These are phyloP conservation scores for Philypnodon macrostomus DNA, from an alignment of 2,797 vertebrate species.

Conservation along the genomic window DNA sequence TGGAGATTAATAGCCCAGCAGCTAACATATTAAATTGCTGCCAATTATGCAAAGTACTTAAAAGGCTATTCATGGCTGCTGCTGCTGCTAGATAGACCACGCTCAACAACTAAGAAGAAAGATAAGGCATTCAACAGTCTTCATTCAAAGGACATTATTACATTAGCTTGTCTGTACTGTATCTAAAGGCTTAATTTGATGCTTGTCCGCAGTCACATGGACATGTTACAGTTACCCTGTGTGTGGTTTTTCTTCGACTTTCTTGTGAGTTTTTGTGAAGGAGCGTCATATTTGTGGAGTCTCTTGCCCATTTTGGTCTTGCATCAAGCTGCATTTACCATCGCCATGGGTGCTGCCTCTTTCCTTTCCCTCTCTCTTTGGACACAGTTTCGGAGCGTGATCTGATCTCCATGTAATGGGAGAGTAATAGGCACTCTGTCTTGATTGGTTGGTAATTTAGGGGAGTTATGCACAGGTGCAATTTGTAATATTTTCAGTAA, in stretches of 20 bases:
- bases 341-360: slow-evolving; percentile 43
- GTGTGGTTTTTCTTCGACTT: too few species aligned
- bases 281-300: slow-evolving; percentile 33
- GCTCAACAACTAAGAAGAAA: slow-evolving; percentile 14
- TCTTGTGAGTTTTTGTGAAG: slow-evolving; percentile 30
- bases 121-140: slow-evolving; percentile 6
- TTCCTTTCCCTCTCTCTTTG: slow-evolving; percentile 80
- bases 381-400: slow-evolving; percentile 96
- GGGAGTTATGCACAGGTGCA: slow-evolving; percentile 99
- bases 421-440: slow-evolving; percentile 99
- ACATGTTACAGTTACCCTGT: too few species aligned
- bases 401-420: slow-evolving; percentile 99
- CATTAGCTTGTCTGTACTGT: not conserved
- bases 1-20: slow-evolving; percentile 53
- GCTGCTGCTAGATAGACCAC: slow-evolving; percentile 15
- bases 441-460: slow-evolving; percentile 99
- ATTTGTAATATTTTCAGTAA: slow-evolving; percentile 99
- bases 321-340: slow-evolving; percentile 50
- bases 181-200: too few species aligned
- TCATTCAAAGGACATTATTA: not conserved
- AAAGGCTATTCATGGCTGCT: slow-evolving; percentile 52
- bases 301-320: slow-evolving; percentile 19
- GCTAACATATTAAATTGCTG: slow-evolving; percentile 52
- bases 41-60: slow-evolving; percentile 56
- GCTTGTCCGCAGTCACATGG: too few species aligned